Evolutionary conservation across 2,888 invertebrate genomes (phyloP), one percentile per base, ranked within the genome.

Genomic region (Harpalus rufipes): DNA sequence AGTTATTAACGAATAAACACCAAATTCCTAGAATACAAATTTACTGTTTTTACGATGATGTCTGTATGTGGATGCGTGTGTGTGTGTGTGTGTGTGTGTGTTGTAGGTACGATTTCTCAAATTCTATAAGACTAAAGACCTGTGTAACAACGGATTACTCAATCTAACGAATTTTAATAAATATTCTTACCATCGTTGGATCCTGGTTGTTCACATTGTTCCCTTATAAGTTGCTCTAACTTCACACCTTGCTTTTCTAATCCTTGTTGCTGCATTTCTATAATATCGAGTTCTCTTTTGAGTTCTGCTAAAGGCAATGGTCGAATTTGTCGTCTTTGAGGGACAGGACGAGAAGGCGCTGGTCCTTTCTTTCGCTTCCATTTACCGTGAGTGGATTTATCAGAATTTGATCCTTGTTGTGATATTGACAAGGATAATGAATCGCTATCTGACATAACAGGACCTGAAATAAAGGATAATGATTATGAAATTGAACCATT

Each of bases 161-260:
- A n/a, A n/a, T n/a, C n/a, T n/a, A n/a, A n/a, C n/a, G n/a, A n/a
- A n/a, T n/a, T n/a, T n/a, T n/a, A n/a, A n/a, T n/a, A n/a, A n/a
- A n/a, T n/a, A n/a, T n/a, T n/a, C n/a, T n/a, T n/a, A 90, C 91
- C 90, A 86, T 90, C 90, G 68, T 87, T 88, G n/a, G 89, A 89
- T 81, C 89, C 88, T 82, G 91, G 91, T 1, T 92, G 92, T 91
- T 96, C 96, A 90, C 95, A 96, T 91, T 96, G 95, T 89, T 95
- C 95, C 88, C 98, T 94, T 87, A 98, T 98, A 90, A 96, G 95
- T 89, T 96, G 95, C 90, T 98, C 98, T 87, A 98, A 92, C 87
- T 95, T 93, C n/a, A 98, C 96, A 63, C 98, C 98, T 90, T 97
- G 97, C 85, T 95, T 94, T 90, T 98, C 98, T 79, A 98, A 92